Base-by-base conservation (phyloP, 2,113 vertebrate genomes). In the Eulemur rufifrons region DNA sequence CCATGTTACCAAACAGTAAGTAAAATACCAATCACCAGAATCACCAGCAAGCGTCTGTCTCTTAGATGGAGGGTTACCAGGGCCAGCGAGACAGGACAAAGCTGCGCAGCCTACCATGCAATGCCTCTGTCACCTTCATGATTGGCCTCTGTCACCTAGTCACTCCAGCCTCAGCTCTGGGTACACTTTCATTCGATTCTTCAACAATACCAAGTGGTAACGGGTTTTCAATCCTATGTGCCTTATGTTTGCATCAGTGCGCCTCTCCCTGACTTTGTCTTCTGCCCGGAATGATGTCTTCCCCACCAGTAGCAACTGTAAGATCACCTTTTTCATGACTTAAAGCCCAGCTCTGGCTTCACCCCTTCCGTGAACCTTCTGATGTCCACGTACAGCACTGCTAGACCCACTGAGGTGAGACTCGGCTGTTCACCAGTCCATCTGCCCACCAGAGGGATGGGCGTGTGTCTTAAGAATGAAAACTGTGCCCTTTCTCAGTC, bases 121-220 rank as follows among this genome's bases (percentile, higher is more conserved):
- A 21, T 56, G 4, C 25, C 59, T 27, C 25, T 5, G 25, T 27
- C 50, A 42, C 59, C 42, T 6, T 23, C 54, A 3, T 0, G 13
- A 7, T 14, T 1, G 1, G 47, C 69, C 32, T 21, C 3, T 3
- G 8, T n/a, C 27, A 1, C 2, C 4, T 13, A 1, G 29, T 15
- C 63, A 1, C 34, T 10, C 37, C 3, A 73, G 21, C 17, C 7
- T 91, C 37, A 0, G 10, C 77, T 37, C 54, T 15, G 23, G 8
- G 8, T 3, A 11, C 74, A 39, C 63, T 5, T 47, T 8, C n/a
- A 5, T 23, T n/a, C 25, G 1, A 34, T 32, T 1, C 45, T 50
- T 9, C n/a, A 27, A 18, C 32, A 23, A 4, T 0, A 23, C 7
- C 1, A 1, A 4, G 4, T 0, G 7, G 20, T 12, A 0, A 13